A percentile compares a stretch with the other conserved stretches of the same genome.
Conservation (phyloP, 2,113 vertebrate genomes). For the Elanus axillaris region DNA sequence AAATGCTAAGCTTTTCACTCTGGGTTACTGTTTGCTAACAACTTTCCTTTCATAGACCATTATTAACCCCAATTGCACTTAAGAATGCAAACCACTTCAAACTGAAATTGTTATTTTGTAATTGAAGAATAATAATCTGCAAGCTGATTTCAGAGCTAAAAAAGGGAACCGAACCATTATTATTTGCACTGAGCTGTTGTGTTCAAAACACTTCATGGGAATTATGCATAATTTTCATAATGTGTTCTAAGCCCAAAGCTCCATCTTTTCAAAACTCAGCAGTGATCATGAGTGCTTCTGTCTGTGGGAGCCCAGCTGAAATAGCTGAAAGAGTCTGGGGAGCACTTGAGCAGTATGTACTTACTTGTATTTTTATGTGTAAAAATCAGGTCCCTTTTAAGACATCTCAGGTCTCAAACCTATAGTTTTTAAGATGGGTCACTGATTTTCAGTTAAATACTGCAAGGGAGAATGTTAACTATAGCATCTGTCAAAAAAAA, state of each 20-base stretch:
- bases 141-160: conserved; percentile 21
- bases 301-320: not conserved
- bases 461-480: not conserved
- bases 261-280: not conserved
- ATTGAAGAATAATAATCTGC: conserved; percentile 33
- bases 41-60: not conserved
- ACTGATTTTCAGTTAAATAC: not conserved
- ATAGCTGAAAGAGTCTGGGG: not conserved
- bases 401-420: not conserved
- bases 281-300: not conserved
- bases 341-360: not conserved
- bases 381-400: not conserved
- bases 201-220: conserved; percentile 4
- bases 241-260: not conserved
- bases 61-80: conserved; percentile 24
- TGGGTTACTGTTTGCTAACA: conserved; percentile 8
- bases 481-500: not conserved
- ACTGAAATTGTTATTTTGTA: conserved; percentile 26
- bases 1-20: not conserved
- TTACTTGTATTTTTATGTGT: not conserved
- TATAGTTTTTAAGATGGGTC: not conserved
- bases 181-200: conserved; percentile 3
- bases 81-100: conserved; percentile 20
- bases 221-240: conserved; percentile 26
- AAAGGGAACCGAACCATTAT: not conserved